A percentile compares a stretch with the other conserved stretches of the same genome.
Evolutionary conservation across 2,888 invertebrate species (phyloP).

Genomic region (Stenotaenia linearis): DNA sequence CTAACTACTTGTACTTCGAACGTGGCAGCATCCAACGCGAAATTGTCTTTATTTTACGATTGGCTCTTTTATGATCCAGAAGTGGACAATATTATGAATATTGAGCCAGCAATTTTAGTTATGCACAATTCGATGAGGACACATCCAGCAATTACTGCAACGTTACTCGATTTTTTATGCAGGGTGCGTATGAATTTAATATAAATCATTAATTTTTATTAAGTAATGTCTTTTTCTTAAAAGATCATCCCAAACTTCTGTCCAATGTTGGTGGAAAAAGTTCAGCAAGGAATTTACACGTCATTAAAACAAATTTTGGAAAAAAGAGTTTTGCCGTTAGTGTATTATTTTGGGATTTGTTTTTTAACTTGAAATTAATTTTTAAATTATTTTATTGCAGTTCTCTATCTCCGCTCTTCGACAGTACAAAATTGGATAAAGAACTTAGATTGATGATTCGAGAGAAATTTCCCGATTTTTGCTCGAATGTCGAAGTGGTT

Average conservation of each 20-base stretch:
- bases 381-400: constrained; percentile 40
- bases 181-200: constrained; percentile 49
- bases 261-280: constrained; percentile 70
- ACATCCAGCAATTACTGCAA: constrained; percentile 84
- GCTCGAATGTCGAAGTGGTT: constrained; percentile 53
- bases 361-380: neutral
- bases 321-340: constrained; percentile 75
- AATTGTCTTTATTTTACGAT: constrained; percentile 85
- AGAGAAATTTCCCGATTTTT: constrained; percentile 89
- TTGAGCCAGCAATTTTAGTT: constrained; percentile 87
- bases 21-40: constrained; percentile 83
- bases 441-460: constrained; percentile 76
- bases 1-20: constrained; percentile 83
- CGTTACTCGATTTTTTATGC: constrained; percentile 83
- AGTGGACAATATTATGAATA: constrained; percentile 92
- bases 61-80: constrained; percentile 88
- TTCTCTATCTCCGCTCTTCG: constrained; percentile 78
- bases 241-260: constrained; percentile 83
- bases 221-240: constrained; percentile 48
- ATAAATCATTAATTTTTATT: neutral
- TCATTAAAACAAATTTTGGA: constrained; percentile 79
- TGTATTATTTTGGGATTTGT: neutral
- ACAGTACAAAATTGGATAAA: constrained; percentile 77
- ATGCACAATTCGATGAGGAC: constrained; percentile 91
- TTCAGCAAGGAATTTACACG: constrained; percentile 72